Evolutionary conservation across 2,888 invertebrate species (phyloP).

Genomic region (Leistus spinibarbis): DNA sequence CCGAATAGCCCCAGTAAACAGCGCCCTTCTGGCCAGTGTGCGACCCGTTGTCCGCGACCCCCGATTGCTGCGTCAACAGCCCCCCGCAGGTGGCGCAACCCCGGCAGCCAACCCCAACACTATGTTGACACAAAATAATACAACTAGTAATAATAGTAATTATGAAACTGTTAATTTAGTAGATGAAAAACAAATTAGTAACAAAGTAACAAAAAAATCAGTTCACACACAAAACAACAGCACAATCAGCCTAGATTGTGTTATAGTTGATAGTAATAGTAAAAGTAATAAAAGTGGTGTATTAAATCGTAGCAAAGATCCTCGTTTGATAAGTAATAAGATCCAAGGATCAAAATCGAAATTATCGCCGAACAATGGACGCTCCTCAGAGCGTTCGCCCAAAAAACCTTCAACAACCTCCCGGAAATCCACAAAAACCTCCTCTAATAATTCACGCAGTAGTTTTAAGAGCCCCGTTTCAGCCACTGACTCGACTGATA

Average conservation of each 20-base stretch:
- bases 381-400: constrained; percentile 41
- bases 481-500: constrained; percentile 17
- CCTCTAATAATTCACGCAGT: constrained; percentile 46
- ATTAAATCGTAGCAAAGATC: constrained; percentile 53
- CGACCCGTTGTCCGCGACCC: constrained; percentile 55
- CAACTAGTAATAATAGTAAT: constrained; percentile 45
- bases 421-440: constrained; percentile 46
- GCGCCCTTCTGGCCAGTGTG: constrained; percentile 51
- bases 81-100: constrained; percentile 38
- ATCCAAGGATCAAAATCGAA: constrained; percentile 38
- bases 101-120: constrained; percentile 43
- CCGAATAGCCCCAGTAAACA: constrained; percentile 63
- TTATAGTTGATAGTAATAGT: constrained; percentile 52
- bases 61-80: constrained; percentile 51
- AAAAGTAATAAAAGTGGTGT: constrained; percentile 55
- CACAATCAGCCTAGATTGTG: constrained; percentile 40
- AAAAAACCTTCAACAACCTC: constrained; percentile 37
- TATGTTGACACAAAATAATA: constrained; percentile 38
- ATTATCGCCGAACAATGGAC: constrained; percentile 42
- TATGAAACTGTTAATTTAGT: constrained; percentile 35
- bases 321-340: constrained; percentile 53
- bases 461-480: constrained; percentile 15
- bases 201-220: constrained; percentile 42
- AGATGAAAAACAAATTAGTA: constrained; percentile 37
- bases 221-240: constrained; percentile 19